Evolutionary conservation across 2,888 invertebrate genomes (phyloP).

Genomic region (Coelinius sp.): DNA sequence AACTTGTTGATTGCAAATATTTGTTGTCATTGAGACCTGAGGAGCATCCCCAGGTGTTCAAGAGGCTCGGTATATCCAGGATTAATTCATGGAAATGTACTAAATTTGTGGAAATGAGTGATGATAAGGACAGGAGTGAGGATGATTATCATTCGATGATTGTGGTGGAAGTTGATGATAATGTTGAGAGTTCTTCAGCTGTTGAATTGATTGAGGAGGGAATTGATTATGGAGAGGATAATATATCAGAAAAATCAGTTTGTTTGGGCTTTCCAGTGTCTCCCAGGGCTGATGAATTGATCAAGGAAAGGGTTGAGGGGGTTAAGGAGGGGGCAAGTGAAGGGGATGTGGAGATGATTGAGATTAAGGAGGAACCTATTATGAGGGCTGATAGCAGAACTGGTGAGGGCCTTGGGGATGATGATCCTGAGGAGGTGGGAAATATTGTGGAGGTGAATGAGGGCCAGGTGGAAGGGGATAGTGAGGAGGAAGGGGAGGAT

Average conservation of each 20-base stretch:
- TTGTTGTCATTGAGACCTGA: constrained; percentile 54
- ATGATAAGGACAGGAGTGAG: background rate
- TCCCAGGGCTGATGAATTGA: constrained; percentile 32
- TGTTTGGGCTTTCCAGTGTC: background rate
- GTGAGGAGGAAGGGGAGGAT: constrained; percentile 16
- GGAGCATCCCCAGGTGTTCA: constrained; percentile 47
- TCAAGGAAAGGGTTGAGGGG: constrained; percentile 8
- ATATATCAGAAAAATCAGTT: constrained; percentile 24
- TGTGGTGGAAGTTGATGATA: constrained; percentile 37
- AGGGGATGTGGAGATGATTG: constrained; percentile 15
- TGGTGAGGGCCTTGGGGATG: constrained; percentile 15
- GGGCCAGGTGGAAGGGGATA: background rate
- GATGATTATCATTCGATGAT: background rate
- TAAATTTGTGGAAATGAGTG: background rate
- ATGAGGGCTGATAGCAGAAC: constrained; percentile 1
- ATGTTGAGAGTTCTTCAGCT: background rate
- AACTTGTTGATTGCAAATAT: constrained; percentile 59
- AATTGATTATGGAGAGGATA: constrained; percentile 40
- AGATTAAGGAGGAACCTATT: constrained; percentile 18
- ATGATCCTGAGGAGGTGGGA: background rate
- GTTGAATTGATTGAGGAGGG: constrained; percentile 29
- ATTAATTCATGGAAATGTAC: constrained; percentile 49
- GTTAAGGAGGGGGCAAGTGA: constrained; percentile 31
- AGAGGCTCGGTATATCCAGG: constrained; percentile 54
- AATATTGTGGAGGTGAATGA: constrained; percentile 2